Evolutionary conservation across 2,113 vertebrate genomes (phyloP).

Genomic region (Grus americana): DNA sequence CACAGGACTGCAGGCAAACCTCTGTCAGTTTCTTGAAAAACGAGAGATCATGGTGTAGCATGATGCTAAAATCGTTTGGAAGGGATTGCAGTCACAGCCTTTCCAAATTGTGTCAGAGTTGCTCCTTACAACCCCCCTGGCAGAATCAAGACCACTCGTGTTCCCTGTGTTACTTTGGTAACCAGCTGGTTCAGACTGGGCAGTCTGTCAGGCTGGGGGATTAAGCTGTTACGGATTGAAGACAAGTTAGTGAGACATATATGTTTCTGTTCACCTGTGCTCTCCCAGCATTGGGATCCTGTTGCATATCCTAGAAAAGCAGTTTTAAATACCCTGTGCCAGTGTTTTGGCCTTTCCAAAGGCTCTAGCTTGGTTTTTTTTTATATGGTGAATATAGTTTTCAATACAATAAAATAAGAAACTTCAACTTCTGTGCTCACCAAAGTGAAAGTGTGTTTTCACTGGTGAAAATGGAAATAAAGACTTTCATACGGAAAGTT

Average conservation of each 20-base stretch:
- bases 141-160: background rate
- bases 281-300: background rate
- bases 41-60: background rate
- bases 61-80: background rate
- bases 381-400: background rate
- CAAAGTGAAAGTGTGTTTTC: slow-evolving; percentile 31
- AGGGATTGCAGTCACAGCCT: background rate
- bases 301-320: background rate
- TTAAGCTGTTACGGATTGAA: background rate
- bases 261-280: background rate
- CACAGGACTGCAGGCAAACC: background rate
- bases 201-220: background rate
- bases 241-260: background rate
- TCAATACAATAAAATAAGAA: slow-evolving; percentile 20
- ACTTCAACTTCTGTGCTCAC: background rate
- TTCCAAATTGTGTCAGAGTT: background rate
- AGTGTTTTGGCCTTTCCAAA: background rate
- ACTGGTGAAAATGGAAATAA: slow-evolving; percentile 39
- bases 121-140: background rate
- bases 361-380: background rate
- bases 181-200: background rate
- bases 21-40: background rate
- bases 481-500: slow-evolving; percentile 30
- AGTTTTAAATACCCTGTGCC: background rate
- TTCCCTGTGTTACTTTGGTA: background rate